These are phyloP conservation scores for Hylyphantes graminicola DNA, from an alignment of 1,140 invertebrate genomes.

Conservation along the genomic window DNA sequence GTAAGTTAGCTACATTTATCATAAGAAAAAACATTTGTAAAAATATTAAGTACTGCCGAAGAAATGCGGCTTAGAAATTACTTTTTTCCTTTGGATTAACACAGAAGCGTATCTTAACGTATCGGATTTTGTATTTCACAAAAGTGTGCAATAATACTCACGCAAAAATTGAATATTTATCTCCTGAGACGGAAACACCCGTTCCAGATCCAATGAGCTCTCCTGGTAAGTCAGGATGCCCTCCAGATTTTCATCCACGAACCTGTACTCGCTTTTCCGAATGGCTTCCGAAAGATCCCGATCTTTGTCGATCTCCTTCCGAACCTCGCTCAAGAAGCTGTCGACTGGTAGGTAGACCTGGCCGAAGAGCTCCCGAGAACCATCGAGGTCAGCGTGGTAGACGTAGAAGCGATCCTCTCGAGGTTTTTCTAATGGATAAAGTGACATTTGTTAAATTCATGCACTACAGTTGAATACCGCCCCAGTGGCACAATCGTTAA, in stretches of 20 bases:
- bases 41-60: too few relatives aligned
- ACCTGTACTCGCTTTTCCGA: constrained; percentile 36
- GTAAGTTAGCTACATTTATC: too few relatives aligned
- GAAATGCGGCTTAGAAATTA: too few relatives aligned
- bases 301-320: constrained; percentile 26
- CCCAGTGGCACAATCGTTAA: too few relatives aligned
- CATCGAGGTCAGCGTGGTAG: constrained; percentile 39
- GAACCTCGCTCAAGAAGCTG: constrained; percentile 22
- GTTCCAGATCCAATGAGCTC: constrained; percentile 33
- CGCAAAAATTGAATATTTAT: constrained; percentile 37
- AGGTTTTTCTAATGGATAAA: not conserved
- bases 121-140: not conserved
- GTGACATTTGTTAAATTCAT: too few relatives aligned
- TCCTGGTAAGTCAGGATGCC: constrained; percentile 18
- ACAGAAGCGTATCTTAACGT: not conserved
- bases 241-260: constrained; percentile 42
- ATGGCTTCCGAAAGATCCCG: constrained; percentile 11
- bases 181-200: constrained; percentile 42
- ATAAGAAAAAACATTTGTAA: too few relatives aligned
- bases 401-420: constrained; percentile 27
- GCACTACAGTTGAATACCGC: too few relatives aligned
- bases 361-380: constrained; percentile 43
- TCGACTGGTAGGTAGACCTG: constrained; percentile 19
- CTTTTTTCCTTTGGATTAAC: not conserved
- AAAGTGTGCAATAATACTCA: constrained; percentile 2